phyloP scores from a whole-genome alignment of 1,140 invertebrate genomes.

The Micrasema minimum region DNA sequence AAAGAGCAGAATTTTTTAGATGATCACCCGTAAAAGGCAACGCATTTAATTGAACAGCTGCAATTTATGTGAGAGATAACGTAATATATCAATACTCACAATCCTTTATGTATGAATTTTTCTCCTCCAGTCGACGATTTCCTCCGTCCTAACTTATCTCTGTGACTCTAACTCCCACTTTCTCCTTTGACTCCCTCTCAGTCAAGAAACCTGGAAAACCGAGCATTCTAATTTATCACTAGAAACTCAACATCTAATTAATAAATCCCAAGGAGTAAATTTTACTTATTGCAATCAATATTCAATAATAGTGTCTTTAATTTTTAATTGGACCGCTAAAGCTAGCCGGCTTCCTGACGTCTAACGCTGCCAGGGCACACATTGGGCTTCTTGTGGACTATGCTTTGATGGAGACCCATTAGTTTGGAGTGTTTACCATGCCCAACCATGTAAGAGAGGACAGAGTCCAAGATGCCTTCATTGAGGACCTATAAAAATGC shows the following conservation, averaged over 20 bases:
- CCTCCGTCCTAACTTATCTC: slow-evolving; percentile 61
- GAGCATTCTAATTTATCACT: background rate
- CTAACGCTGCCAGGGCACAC: slow-evolving; percentile 55
- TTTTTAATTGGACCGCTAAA: too few relatives aligned
- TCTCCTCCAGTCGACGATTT: slow-evolving; percentile 64
- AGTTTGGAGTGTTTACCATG: slow-evolving; percentile 64
- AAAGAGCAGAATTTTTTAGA: too few relatives aligned
- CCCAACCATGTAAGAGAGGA: slow-evolving; percentile 75
- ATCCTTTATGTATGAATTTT: slow-evolving; percentile 59
- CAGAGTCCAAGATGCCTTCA: slow-evolving; percentile 82
- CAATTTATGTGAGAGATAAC: too few relatives aligned
- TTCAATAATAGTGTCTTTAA: too few relatives aligned
- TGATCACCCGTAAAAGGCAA: too few relatives aligned
- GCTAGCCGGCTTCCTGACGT: slow-evolving; percentile 66
- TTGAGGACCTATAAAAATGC: slow-evolving; percentile 80
- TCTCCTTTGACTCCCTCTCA: slow-evolving; percentile 60
- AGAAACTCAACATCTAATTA: too few relatives aligned
- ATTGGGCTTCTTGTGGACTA: slow-evolving; percentile 62
- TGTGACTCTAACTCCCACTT: slow-evolving; percentile 27
- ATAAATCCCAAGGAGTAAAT: too few relatives aligned
- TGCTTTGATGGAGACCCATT: slow-evolving; percentile 64
- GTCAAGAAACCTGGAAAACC: slow-evolving; percentile 60
- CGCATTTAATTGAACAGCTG: too few relatives aligned
- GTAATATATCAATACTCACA: slow-evolving; percentile 57
- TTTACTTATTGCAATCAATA: too few relatives aligned